Percentiles rank a stretch among this genome's conserved stretches.
Conservation (phyloP, 2,888 invertebrate species). For the Rhagonycha lutea region DNA sequence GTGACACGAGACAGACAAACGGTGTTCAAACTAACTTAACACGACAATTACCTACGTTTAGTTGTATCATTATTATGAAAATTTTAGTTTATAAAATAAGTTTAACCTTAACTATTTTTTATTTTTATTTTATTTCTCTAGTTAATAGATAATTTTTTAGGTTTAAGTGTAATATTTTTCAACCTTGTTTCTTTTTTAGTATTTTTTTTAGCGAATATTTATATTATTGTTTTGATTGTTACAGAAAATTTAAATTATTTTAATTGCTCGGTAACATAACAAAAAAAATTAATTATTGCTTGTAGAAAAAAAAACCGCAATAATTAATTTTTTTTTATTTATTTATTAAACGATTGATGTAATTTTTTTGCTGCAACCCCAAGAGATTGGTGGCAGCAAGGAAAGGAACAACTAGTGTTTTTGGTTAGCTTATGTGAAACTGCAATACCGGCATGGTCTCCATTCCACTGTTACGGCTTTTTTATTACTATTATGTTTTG, state of each 20-base stretch:
- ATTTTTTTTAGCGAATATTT: conserved; percentile 51
- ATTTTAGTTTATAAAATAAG: conserved; percentile 46
- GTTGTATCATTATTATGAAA: conserved; percentile 39
- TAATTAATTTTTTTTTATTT: background rate
- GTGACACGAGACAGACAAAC: conserved; percentile 13
- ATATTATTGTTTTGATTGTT: conserved; percentile 50
- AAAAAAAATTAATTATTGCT: background rate
- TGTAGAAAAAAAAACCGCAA: background rate
- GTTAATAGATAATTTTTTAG: conserved; percentile 43
- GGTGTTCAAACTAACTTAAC: conserved; percentile 37
- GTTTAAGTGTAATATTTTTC: conserved; percentile 49
- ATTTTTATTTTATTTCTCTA: conserved; percentile 44
- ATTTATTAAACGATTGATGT: background rate
- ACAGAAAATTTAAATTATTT: conserved; percentile 39
- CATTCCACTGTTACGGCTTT: conserved; percentile 45
- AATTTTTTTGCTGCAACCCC: background rate
- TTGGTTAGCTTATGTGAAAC: background rate
- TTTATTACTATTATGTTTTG: conserved; percentile 9
- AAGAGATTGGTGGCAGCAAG: background rate
- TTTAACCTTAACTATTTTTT: conserved; percentile 44
- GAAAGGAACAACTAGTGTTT: background rate
- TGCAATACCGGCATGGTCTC: conserved; percentile 29
- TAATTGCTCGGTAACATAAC: conserved; percentile 28
- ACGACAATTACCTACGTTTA: conserved; percentile 36
- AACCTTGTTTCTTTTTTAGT: conserved; percentile 46